phyloP scores from a whole-genome alignment of 2,888 invertebrate species.

The Tiliacea citrago region DNA sequence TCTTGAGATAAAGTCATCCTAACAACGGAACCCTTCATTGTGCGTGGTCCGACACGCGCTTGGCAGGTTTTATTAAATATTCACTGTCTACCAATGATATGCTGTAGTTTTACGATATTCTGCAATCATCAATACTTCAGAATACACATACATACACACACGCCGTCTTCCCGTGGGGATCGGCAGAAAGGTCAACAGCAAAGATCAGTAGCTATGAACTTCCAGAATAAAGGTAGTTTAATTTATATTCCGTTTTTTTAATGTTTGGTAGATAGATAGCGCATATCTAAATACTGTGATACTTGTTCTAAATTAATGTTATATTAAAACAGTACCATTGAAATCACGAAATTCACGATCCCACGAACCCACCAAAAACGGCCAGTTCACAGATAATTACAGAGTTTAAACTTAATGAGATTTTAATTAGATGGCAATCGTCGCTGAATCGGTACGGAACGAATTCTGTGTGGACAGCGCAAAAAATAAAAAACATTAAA shows the following conservation, averaged over 20 bases:
- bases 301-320: background rate
- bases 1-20: too few relatives aligned
- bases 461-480: conserved; percentile 51
- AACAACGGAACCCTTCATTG: too few relatives aligned
- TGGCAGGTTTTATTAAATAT: background rate
- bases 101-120: background rate
- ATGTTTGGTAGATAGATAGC: background rate
- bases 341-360: conserved; percentile 1
- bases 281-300: background rate
- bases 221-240: background rate
- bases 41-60: too few relatives aligned
- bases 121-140: background rate
- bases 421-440: conserved; percentile 63
- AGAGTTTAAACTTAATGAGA: conserved; percentile 61
- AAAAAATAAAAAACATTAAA: conserved; percentile 46
- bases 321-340: background rate
- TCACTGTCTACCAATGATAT: background rate
- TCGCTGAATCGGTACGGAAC: conserved; percentile 50
- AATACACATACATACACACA: background rate
- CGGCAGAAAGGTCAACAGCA: background rate
- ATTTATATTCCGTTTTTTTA: background rate
- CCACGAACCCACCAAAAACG: conserved; percentile 19
- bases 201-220: background rate
- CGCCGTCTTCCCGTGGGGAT: background rate
- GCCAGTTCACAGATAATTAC: conserved; percentile 47